Conservation (phyloP, 1,140 invertebrate species). For the Drosophila kikkawai region DNA sequence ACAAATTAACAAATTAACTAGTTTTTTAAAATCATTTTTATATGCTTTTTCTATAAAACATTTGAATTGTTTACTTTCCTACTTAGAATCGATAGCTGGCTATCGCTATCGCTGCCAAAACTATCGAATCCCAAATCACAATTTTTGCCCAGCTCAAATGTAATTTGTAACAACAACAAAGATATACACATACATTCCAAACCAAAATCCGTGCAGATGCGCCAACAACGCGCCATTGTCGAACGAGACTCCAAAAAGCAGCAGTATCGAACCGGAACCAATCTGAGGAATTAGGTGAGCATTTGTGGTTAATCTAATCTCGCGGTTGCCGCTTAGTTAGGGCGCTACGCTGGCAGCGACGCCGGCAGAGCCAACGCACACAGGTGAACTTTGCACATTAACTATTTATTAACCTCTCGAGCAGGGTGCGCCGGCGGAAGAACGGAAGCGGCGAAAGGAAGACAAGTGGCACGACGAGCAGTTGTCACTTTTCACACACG, state of each 20-base stretch:
- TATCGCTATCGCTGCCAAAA: neutral
- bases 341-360: slow-evolving; percentile 25
- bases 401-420: slow-evolving; percentile 59
- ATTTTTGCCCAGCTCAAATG: slow-evolving; percentile 20
- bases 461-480: slow-evolving; percentile 30
- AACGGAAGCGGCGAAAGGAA: slow-evolving; percentile 16
- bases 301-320: slow-evolving; percentile 46
- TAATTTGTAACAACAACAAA: slow-evolving; percentile 33
- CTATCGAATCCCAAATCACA: neutral
- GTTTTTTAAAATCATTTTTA: neutral
- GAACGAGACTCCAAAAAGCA: slow-evolving; percentile 13
- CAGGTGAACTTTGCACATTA: slow-evolving; percentile 77
- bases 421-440: slow-evolving; percentile 35
- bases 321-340: slow-evolving; percentile 10
- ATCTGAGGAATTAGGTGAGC: slow-evolving; percentile 26
- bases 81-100: neutral
- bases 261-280: slow-evolving; percentile 16
- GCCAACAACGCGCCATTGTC: slow-evolving; percentile 1
- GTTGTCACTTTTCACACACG: slow-evolving; percentile 64
- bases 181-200: slow-evolving; percentile 52
- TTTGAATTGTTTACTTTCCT: neutral
- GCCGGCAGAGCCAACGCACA: slow-evolving; percentile 39
- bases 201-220: slow-evolving; percentile 45
- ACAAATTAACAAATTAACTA: neutral
- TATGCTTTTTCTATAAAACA: neutral